These are phyloP conservation scores for Eulemur mongoz DNA, from an alignment of 2,797 vertebrate species.

Conservation along the genomic window DNA sequence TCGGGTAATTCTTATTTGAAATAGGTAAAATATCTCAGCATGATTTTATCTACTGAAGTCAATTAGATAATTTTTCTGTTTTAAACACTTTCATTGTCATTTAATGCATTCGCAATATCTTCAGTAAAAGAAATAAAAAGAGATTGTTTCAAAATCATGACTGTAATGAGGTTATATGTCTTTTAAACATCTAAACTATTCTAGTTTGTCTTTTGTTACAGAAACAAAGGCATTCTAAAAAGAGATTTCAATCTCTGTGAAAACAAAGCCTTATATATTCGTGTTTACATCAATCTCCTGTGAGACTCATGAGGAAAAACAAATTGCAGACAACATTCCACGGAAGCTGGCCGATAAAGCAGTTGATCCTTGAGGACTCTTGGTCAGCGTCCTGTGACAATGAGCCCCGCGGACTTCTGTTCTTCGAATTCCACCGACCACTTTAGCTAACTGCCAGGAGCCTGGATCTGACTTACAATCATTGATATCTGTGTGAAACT, in stretches of 20 bases:
- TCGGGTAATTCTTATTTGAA: conserved; percentile 15
- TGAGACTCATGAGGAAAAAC: background rate
- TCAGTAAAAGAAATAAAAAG: conserved; percentile 6
- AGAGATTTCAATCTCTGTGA: background rate
- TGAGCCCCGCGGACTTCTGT: background rate
- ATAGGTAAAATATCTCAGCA: background rate
- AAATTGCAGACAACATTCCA: background rate
- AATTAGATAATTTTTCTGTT: background rate
- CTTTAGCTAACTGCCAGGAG: background rate
- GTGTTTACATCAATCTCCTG: background rate
- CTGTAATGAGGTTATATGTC: background rate
- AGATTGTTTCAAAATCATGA: background rate
- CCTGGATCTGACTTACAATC: background rate
- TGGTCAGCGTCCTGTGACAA: background rate
- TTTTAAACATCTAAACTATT: conserved; percentile 35
- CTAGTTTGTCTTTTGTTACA: conserved; percentile 66
- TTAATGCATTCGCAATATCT: background rate
- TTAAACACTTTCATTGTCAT: background rate
- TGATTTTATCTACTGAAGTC: background rate
- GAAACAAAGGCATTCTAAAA: conserved; percentile 48
- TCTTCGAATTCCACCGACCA: background rate
- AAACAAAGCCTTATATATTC: background rate
- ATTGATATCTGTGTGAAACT: background rate
- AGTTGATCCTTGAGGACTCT: background rate
- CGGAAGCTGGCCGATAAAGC: background rate